Conservation (phyloP, 92 coral and sea anemone species). For the Heliopora coerulea region DNA sequence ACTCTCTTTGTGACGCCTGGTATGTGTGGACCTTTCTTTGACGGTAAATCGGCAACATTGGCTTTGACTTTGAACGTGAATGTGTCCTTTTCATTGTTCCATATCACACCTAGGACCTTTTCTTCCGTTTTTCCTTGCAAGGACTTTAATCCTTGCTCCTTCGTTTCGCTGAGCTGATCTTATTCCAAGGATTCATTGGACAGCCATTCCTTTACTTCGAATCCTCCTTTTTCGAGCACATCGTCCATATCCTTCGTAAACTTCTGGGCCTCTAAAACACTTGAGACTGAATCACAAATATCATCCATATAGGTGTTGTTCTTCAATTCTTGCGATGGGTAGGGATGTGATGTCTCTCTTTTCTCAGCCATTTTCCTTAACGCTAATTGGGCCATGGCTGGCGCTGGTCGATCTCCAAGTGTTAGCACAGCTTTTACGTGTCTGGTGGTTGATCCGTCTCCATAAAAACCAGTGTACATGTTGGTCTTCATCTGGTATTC, state of each 20-base stretch:
- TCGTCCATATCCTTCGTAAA: constrained; percentile 58
- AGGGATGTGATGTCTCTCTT: constrained; percentile 36
- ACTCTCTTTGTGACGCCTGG: constrained; percentile 41
- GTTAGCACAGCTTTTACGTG: constrained; percentile 47
- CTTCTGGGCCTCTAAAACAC: constrained; percentile 49
- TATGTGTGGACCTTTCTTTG: background rate
- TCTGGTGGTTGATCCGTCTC: constrained; percentile 57
- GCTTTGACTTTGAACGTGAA: constrained; percentile 50
- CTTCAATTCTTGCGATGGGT: constrained; percentile 54
- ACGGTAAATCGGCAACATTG: background rate
- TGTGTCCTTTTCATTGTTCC: constrained; percentile 45
- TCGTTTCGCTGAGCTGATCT: background rate
- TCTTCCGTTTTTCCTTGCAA: constrained; percentile 38
- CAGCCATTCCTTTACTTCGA: constrained; percentile 58
- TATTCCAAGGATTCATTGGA: constrained; percentile 29
- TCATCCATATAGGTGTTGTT: constrained; percentile 67
- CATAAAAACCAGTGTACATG: constrained; percentile 61
- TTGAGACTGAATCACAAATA: constrained; percentile 58
- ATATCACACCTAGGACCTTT: constrained; percentile 53
- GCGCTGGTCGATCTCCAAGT: constrained; percentile 47
- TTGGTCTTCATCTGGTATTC: constrained; percentile 54
- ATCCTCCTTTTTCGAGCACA: constrained; percentile 56
- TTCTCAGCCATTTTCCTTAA: constrained; percentile 57
- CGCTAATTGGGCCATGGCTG: constrained; percentile 67
- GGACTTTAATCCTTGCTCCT: constrained; percentile 1